Evolutionary conservation across 2,888 invertebrate species (phyloP).

Genomic region (Sthenelais limicola): DNA sequence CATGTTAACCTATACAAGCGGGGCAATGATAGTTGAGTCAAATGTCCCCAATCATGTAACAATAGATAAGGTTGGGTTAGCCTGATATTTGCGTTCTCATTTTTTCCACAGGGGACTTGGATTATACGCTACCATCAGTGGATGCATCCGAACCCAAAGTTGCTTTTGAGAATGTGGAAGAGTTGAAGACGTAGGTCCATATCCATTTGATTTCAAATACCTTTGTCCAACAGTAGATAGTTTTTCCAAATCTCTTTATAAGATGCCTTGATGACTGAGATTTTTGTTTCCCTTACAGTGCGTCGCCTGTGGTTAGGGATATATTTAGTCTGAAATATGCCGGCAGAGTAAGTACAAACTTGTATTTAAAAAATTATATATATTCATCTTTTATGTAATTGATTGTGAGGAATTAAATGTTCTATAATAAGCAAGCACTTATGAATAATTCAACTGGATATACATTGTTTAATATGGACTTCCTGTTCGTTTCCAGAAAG

Average conservation of each 20-base stretch:
- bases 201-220: constrained; percentile 14
- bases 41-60: no score
- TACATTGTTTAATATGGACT: no score
- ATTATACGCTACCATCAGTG: constrained; percentile 8
- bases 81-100: no score
- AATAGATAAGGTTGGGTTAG: no score
- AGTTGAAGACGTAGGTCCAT: constrained; percentile 25
- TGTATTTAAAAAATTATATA: neutral
- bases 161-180: constrained; percentile 34
- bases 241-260: no score
- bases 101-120: constrained; percentile 30
- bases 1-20: no score
- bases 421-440: neutral
- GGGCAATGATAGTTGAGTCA: no score
- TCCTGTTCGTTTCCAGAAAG: neutral
- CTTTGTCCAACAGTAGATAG: no score
- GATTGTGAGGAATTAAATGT: neutral
- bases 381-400: neutral
- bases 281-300: no score
- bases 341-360: constrained; percentile 74
- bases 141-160: constrained; percentile 31
- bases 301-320: constrained; percentile 80
- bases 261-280: no score
- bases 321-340: constrained; percentile 82
- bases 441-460: neutral